phyloP scores from a whole-genome alignment of 2,888 invertebrate species.

The Papilio gigon region DNA sequence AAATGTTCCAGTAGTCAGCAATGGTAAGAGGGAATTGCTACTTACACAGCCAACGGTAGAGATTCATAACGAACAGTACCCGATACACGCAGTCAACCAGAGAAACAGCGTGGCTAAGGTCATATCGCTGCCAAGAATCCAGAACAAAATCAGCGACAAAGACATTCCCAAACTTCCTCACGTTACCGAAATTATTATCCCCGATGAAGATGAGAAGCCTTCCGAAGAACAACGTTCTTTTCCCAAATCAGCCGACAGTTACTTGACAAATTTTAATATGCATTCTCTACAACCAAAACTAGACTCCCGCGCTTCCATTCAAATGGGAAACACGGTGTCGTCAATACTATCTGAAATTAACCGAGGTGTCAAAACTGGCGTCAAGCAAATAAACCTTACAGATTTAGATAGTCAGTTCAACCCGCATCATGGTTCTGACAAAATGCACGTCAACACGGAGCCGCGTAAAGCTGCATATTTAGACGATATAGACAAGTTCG shows the following conservation, averaged over 20 bases:
- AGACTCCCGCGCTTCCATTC: conserved; percentile 80
- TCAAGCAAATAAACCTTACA: conserved; percentile 74
- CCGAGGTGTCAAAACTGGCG: conserved; percentile 73
- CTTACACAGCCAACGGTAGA: conserved; percentile 80
- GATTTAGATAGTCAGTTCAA: conserved; percentile 76
- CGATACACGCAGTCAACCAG: conserved; percentile 66
- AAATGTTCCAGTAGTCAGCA: conserved; percentile 84
- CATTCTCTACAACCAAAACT: conserved; percentile 75
- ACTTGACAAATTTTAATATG: conserved; percentile 71
- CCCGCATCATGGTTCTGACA: conserved; percentile 57
- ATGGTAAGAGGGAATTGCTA: conserved; percentile 80
- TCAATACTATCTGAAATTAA: conserved; percentile 83
- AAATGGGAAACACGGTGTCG: conserved; percentile 84
- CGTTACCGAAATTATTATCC: conserved; percentile 88
- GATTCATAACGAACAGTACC: conserved; percentile 79
- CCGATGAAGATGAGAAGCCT: conserved; percentile 83
- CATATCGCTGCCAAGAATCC: conserved; percentile 72
- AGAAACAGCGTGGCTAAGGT: conserved; percentile 77
- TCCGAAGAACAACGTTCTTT: conserved; percentile 68
- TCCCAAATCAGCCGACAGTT: conserved; percentile 67
- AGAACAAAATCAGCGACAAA: conserved; percentile 77
- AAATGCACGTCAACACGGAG: conserved; percentile 60
- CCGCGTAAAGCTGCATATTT: conserved; percentile 75
- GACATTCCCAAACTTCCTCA: conserved; percentile 89
- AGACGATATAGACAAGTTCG: conserved; percentile 83